phyloP scores from a whole-genome alignment of 2,113 vertebrate species.

The Syngnathus scovelli region DNA sequence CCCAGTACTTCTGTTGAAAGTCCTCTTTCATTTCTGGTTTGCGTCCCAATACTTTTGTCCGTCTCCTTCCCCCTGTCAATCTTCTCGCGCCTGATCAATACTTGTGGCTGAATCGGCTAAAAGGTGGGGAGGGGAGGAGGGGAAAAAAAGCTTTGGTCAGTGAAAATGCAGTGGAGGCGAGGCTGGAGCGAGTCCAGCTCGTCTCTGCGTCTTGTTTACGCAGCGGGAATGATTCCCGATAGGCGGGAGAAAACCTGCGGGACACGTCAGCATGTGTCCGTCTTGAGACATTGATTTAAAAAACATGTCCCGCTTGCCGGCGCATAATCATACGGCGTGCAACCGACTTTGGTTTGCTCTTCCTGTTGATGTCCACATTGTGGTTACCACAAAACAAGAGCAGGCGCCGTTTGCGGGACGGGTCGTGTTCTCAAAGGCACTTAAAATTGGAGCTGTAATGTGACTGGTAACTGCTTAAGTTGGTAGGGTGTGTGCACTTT shows the following conservation, averaged over 20 bases:
- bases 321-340: conserved; percentile 29
- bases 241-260: conserved; percentile 60
- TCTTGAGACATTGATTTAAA: conserved; percentile 70
- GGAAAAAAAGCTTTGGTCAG: conserved; percentile 44
- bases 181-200: conserved; percentile 61
- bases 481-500: too few relatives aligned
- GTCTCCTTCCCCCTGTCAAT: neutral
- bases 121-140: conserved; percentile 43
- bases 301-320: conserved; percentile 64
- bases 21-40: neutral
- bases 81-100: conserved; percentile 53
- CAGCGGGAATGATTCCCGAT: conserved; percentile 69
- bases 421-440: too few relatives aligned
- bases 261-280: conserved; percentile 64
- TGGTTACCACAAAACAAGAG: too few relatives aligned
- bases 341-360: too few relatives aligned
- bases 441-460: too few relatives aligned
- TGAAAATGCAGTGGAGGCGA: conserved; percentile 65
- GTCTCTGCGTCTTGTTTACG: conserved; percentile 68
- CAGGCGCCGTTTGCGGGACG: too few relatives aligned
- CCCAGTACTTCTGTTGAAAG: neutral
- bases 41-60: neutral
- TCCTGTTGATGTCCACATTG: too few relatives aligned
- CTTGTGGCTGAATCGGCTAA: conserved; percentile 70
- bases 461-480: too few relatives aligned